Conservation (phyloP, 2,797 vertebrate species). For the Pantherophis vulpinus region DNA sequence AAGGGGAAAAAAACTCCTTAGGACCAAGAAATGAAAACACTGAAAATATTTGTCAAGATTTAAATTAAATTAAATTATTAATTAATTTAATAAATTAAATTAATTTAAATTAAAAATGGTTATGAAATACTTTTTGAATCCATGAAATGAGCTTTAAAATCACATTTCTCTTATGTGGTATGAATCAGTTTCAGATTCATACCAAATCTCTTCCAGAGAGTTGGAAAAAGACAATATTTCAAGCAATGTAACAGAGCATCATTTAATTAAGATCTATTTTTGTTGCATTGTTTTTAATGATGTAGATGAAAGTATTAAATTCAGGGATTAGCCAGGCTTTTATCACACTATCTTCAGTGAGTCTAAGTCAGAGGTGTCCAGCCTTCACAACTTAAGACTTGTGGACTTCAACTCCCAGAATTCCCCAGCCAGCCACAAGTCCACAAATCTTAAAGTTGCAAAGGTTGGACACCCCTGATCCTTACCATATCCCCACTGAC, state of each 20-base stretch:
- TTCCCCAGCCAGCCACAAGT: neutral
- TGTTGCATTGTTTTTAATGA: slow-evolving; percentile 10
- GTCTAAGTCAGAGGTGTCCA: neutral
- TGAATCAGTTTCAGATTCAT: neutral
- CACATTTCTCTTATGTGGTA: neutral
- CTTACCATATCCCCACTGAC: neutral
- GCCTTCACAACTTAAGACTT: neutral
- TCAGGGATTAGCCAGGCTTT: neutral
- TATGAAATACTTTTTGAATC: neutral
- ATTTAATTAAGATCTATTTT: neutral
- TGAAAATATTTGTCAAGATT: neutral
- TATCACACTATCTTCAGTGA: neutral
- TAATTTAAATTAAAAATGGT: neutral
- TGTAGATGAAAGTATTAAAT: neutral
- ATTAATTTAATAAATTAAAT: no score
- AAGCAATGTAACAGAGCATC: neutral
- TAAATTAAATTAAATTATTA: no score
- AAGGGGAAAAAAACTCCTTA: neutral
- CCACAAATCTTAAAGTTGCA: neutral
- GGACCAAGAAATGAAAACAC: neutral
- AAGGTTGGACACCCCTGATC: neutral
- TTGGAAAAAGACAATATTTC: neutral
- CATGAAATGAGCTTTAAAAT: neutral
- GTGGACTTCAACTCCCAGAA: neutral
- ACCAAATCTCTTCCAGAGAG: neutral